Evolutionary conservation across 2,888 invertebrate genomes (phyloP), one percentile per base, ranked within the genome.

Genomic region (Holacanthella duospinosa): DNA sequence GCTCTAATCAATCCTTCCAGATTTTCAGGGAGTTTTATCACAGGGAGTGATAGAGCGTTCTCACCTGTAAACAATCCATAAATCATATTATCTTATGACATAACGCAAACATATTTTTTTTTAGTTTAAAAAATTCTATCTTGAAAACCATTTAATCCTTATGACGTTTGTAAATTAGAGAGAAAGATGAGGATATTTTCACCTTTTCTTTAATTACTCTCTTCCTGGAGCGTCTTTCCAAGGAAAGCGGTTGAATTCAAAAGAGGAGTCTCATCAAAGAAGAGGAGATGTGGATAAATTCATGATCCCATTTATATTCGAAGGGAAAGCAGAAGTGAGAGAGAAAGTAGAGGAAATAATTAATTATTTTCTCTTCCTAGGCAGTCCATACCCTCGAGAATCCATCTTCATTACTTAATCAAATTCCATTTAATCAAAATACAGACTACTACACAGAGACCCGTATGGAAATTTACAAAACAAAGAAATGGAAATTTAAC

Each of bases 1-100:
- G 93, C 92, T 75, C 90, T 86, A 74, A 91, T 92, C 77, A 95
- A 84, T 77, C 91, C 91, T 81, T 94, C 93, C 83, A 94, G 83
- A 82, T 93, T 93, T 79, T 93, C 93, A 67, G 93, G 93, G 76
- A 93, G 82, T 80, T 92, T 92, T 81, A 92, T 92, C 75, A 69
- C 67, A 62, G 72, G 73, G 66, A 68, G 65, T 61, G 70, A 68
- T 62, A 70, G 69, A 68, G 68, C 71, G 64, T 68, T 71, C 66
- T 71, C 72, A 71, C 72, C 73, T 72, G 69, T 29, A 67, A 69
- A 25, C 59, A 60, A 64, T 43, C 61, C 27, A 59, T 21, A 48
- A 36, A 36, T 53, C 21, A 53, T 53, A n/a, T 12, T 9, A 6
- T 53, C 54, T 25, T n/a, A n/a, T n/a, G n/a, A n/a, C n/a, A 43